Evolutionary conservation across 1,140 invertebrate species (phyloP), one percentile per base, ranked within the genome.

Genomic region (Harpegnathos saltator): DNA sequence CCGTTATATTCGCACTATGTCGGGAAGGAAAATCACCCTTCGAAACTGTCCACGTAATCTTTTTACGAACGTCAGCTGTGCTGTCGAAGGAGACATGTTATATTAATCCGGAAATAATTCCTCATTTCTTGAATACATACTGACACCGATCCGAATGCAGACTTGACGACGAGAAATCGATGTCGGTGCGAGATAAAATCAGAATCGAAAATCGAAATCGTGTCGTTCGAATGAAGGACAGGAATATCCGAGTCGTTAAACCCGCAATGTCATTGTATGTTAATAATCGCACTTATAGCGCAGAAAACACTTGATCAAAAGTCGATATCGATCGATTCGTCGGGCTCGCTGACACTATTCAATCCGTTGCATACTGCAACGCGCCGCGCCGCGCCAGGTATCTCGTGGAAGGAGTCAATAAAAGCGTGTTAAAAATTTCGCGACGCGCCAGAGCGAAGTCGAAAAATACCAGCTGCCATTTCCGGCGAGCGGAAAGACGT

Each of bases 341-440:
- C 15, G 15, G 7, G 15, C 1, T 17, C 15, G n/a, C 22, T 15
- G 2, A 1, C 12, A 2, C 58, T 69, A 56, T 15, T 26, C 38
- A 9, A 44, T 29, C 24, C 14, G 66, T 50, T 65, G 24, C 24
- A 44, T 68, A 78, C 15, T 52, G 26, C 2, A 33, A 33, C 33
- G n/a, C n/a, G n/a, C n/a, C n/a, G n/a, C 38, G 59, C 4, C 3
- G 48, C 5, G n/a, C 58, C 17, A 75, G 3, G 24, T 50, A 19
- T 48, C 26, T 14, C 1, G 9, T 61, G 15, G 19, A 44, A 52
- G 12, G 17, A n/a, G 17, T 44, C 2, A 3, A 0, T 26, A 56
- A 22, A 44, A 65, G 11, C 3, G 5, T 73, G n/a, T 65, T 9
- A 75, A 63, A 71, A 62, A 17, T 52, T 50, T 62, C 11, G 19